Evolutionary conservation across 2,888 invertebrate genomes (phyloP).

Genomic region (Brenthis daphne): DNA sequence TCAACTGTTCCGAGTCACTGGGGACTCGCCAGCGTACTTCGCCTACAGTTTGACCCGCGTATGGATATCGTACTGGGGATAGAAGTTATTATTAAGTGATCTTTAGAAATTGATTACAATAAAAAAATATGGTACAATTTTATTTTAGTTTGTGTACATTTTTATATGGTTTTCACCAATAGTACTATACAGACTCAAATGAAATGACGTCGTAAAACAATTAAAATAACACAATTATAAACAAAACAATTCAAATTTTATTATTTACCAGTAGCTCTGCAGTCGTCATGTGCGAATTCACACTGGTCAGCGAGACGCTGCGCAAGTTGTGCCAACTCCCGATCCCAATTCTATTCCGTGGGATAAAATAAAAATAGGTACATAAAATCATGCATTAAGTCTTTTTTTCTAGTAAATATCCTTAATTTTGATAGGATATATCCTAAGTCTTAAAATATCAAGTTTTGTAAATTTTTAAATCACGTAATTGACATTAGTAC

Average conservation of each 20-base stretch:
- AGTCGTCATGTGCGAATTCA: slow-evolving; percentile 69
- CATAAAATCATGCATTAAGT: not conserved
- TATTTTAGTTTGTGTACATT: too few species aligned
- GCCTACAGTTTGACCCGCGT: slow-evolving; percentile 73
- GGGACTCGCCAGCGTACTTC: slow-evolving; percentile 66
- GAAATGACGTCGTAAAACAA: not conserved
- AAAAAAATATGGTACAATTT: not conserved
- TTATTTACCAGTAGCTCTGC: slow-evolving; percentile 66
- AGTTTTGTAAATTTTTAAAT: too few species aligned
- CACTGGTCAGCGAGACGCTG: slow-evolving; percentile 73
- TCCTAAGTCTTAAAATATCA: too few species aligned
- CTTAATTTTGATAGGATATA: too few species aligned
- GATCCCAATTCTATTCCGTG: slow-evolving; percentile 64
- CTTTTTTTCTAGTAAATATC: too few species aligned
- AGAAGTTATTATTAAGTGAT: not conserved
- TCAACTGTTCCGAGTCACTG: slow-evolving; percentile 52
- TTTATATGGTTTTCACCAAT: too few species aligned
- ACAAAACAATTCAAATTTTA: not conserved
- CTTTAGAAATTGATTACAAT: not conserved
- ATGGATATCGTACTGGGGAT: slow-evolving; percentile 65
- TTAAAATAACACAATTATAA: not conserved
- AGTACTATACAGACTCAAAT: too few species aligned
- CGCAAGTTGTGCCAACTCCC: slow-evolving; percentile 65
- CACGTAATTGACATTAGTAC: too few species aligned
- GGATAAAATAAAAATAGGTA: too few species aligned